Base-by-base conservation (phyloP, 2,888 invertebrate species). In the Ctena decussata region DNA sequence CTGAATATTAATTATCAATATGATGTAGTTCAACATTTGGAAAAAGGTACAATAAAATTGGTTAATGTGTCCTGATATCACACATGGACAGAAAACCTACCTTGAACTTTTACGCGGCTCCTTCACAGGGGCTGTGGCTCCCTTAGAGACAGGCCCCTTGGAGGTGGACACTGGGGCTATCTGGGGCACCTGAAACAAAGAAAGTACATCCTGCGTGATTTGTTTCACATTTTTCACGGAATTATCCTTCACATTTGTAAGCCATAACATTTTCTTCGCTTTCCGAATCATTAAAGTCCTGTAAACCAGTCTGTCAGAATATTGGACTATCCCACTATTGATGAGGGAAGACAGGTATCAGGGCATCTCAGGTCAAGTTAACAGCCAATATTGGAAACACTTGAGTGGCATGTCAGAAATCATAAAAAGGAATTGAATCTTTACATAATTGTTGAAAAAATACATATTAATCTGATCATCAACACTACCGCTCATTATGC, bases 121-220 rank as follows among this genome's bases (percentile, higher is more conserved):
- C 70, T 82, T 82, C 35, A 60, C 77, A 24, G 82, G 77, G 12
- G 73, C 44, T 5, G 77, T 30, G 30, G 60, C 32, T 24, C 18
- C 37, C n/a, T 53, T 53, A n/a, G n/a, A n/a, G n/a, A n/a, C n/a
- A n/a, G n/a, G n/a, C n/a, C n/a, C n/a, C 57, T 24, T 57, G 8
- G 5, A 32, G 1, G 65, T 11, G 65, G 35, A 21, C 0, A 32
- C 65, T 18, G 65, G 32, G 21, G 35, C 35, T 65, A 24, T 21
- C 2, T 65, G 32, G 73, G 86, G 83, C 35, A 86, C 78, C 87
- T 87, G 87, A 77, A 87, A 87, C 35, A 87, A 53, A 39, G 87
- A 87, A 65, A 87, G 76, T 15, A 87, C 82, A 83, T 85, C 87
- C 82, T 87, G 82, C 0, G 87, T 87, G 46, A 87, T 85, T 74